phyloP scores from a whole-genome alignment of 1,140 invertebrate species.

The Belonocnema kinseyi region DNA sequence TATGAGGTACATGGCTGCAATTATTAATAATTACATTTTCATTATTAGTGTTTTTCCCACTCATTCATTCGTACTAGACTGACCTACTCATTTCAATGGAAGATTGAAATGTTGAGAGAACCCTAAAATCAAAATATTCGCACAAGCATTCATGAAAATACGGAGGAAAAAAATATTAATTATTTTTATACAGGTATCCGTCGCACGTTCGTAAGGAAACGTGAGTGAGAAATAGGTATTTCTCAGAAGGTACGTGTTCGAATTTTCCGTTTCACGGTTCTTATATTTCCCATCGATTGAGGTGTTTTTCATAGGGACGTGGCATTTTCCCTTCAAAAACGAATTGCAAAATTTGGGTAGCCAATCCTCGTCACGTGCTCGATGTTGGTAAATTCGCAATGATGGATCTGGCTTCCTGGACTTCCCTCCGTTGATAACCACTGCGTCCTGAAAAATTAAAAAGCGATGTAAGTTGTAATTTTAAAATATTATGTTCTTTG shows the following conservation, averaged over 20 bases:
- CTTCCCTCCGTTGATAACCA: slow-evolving; percentile 91
- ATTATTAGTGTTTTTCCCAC: neutral
- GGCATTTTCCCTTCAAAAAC: slow-evolving; percentile 80
- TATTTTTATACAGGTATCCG: neutral
- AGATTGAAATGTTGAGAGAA: neutral
- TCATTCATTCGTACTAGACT: slow-evolving; percentile 3
- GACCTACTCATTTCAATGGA: neutral
- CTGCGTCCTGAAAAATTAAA: slow-evolving; percentile 80
- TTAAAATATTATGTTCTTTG: no score
- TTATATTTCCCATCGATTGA: neutral
- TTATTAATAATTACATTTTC: neutral
- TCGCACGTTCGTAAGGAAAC: neutral
- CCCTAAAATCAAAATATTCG: neutral
- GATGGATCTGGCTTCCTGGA: slow-evolving; percentile 89
- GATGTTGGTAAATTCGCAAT: slow-evolving; percentile 88
- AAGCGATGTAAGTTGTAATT: neutral
- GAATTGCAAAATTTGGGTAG: slow-evolving; percentile 87
- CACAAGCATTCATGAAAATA: neutral
- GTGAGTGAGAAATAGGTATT: no score
- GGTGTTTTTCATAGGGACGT: no score
- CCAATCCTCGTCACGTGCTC: slow-evolving; percentile 85
- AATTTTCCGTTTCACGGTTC: neutral
- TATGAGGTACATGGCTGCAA: slow-evolving; percentile 29
- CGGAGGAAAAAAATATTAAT: neutral
- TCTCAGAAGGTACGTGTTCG: neutral